Conservation (phyloP, 2,113 vertebrate genomes). For the Anoplopoma fimbria region DNA sequence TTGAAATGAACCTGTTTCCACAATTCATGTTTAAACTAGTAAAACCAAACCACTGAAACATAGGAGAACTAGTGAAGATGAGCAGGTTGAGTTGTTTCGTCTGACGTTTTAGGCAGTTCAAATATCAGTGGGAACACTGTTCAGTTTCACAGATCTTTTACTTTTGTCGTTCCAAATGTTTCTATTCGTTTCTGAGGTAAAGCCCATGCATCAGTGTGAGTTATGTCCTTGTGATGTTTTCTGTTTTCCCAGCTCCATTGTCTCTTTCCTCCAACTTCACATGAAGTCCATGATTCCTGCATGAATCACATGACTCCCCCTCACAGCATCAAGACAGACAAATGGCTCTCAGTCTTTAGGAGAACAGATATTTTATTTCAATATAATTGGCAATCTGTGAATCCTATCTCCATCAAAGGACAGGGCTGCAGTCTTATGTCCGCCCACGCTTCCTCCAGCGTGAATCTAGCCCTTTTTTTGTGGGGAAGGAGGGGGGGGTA, state of each 20-base stretch:
- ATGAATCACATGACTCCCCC: conserved; percentile 53
- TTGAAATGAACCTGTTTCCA: conserved; percentile 37
- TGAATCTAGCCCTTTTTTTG: conserved; percentile 43
- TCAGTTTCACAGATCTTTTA: neutral
- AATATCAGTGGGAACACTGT: neutral
- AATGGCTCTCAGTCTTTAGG: conserved; percentile 19
- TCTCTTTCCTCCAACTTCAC: conserved; percentile 1
- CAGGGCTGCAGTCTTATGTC: conserved; percentile 63
- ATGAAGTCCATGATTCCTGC: conserved; percentile 19
- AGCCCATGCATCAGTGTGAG: neutral
- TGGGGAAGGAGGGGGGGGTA: conserved; percentile 22
- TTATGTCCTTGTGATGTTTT: conserved; percentile 23
- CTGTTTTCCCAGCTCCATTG: conserved; percentile 16
- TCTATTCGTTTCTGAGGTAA: neutral
- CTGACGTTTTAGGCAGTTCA: neutral
- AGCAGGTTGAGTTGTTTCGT: neutral
- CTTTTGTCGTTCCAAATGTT: neutral
- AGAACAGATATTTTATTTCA: conserved; percentile 27
- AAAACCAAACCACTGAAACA: conserved; percentile 15
- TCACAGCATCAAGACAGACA: conserved; percentile 14
- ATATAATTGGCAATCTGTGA: conserved; percentile 45
- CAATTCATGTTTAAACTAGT: neutral
- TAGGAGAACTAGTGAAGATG: neutral
- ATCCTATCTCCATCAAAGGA: conserved; percentile 63
- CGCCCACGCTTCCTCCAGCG: conserved; percentile 71